Base-by-base conservation (phyloP, 2,888 invertebrate species). In the Neoscelio sp. region DNA sequence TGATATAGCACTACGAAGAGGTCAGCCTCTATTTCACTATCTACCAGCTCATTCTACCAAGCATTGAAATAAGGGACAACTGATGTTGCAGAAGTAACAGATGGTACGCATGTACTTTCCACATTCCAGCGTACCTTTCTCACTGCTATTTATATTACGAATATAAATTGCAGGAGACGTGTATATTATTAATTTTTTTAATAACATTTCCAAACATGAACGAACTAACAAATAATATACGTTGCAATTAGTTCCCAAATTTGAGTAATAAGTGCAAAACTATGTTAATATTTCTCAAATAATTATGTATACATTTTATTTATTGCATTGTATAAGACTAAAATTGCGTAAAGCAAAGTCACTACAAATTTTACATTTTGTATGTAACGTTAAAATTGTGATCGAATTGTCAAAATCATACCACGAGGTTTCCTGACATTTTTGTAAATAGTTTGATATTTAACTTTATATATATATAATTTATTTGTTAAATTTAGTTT, bases 31-130 rank as follows among this genome's bases (percentile, higher is more conserved):
- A 30, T 12, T 54, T 54, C 20, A 17, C 35, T 15, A 54, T 54
- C 15, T 35, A 54, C 35, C 10, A 33, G 15, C 15, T 52, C 18
- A 54, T 54, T 35, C 54, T 35, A 10, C 20, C 10, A 30, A 10
- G 35, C 54, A 35, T 35, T 17, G 44, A 40, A 40, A 56, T 56
- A 56, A 58, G 40, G 26, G 28, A 40, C 56, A 40, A 40, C 42
- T 58, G 56, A 40, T 58, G 56, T 58, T 58, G 20, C 56, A 26
- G 17, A 28, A 15, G 56, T 58, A 42, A 58, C 56, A 58, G 56
- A 58, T 58, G 56, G 56, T 42, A 42, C 38, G 28, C 42, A 26
- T 20, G 56, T 58, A 58, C 17, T 20, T 54, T 33, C 33, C 15
- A 58, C 56, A 23, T 56, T 56, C 40, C 56, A 56, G 23, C 40